Conservation (phyloP, 2,797 vertebrate species). For the Lateolabrax maculatus region DNA sequence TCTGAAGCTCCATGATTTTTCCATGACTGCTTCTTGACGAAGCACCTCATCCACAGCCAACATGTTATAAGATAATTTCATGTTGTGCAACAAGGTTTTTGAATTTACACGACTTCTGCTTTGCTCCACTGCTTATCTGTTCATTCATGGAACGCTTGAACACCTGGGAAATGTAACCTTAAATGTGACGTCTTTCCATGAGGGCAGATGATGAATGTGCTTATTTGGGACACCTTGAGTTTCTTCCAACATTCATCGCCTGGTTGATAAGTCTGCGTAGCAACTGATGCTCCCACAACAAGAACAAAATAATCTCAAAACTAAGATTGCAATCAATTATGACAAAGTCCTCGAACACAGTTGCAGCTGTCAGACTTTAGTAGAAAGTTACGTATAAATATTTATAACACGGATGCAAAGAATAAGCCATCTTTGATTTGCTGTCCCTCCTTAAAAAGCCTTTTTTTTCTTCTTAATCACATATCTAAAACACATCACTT, state of each 20-base stretch:
- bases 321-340: background rate
- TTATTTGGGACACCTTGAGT: background rate
- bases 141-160: slow-evolving; percentile 12
- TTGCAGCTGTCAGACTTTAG: background rate
- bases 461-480: no score
- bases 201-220: slow-evolving; percentile 7
- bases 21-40: slow-evolving; percentile 7
- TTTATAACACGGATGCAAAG: background rate
- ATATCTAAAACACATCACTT: no score
- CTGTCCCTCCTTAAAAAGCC: background rate
- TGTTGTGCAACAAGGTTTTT: background rate
- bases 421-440: background rate
- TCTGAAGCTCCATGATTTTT: slow-evolving; percentile 25
- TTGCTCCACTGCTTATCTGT: background rate
- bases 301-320: background rate
- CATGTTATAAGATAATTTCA: slow-evolving; percentile 15
- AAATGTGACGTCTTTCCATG: slow-evolving; percentile 13
- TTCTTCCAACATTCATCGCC: background rate
- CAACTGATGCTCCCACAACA: background rate
- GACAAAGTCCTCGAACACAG: background rate
- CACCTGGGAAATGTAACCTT: slow-evolving; percentile 23
- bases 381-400: background rate
- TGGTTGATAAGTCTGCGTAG: background rate
- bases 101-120: slow-evolving; percentile 12
- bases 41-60: slow-evolving; percentile 18